phyloP scores from a whole-genome alignment of 2,113 vertebrate genomes.

The Gymnobelideus leadbeateri region DNA sequence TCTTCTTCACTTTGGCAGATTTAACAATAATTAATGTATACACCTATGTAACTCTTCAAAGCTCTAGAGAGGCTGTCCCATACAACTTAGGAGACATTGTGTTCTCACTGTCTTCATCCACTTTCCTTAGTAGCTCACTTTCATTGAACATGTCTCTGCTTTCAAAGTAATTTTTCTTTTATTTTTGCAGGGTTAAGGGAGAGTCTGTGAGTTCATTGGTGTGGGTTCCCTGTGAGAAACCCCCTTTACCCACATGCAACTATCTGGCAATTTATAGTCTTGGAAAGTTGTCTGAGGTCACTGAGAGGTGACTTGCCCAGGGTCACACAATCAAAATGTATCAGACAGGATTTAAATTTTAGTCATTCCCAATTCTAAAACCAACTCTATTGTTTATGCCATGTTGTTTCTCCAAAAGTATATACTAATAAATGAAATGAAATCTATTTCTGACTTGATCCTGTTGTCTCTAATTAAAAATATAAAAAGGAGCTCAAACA shows the following conservation, averaged over 20 bases:
- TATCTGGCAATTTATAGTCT: not conserved
- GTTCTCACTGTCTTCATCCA: not conserved
- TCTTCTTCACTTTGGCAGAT: not conserved
- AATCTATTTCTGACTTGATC: not conserved
- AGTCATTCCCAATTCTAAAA: not conserved
- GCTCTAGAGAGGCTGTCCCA: not conserved
- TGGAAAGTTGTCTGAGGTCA: not conserved
- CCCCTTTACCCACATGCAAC: not conserved
- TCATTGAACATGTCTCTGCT: not conserved
- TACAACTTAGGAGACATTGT: not conserved
- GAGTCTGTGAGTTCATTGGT: not conserved
- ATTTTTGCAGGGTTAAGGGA: not conserved
- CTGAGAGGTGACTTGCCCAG: not conserved
- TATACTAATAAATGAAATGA: not conserved
- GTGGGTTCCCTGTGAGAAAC: not conserved
- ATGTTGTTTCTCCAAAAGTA: not conserved
- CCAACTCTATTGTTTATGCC: not conserved
- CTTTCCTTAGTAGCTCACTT: not conserved
- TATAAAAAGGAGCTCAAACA: conserved; percentile 11
- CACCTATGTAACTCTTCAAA: not conserved
- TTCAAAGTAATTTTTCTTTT: not conserved
- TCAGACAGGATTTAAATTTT: not conserved
- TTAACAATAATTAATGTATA: not conserved
- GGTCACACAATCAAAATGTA: not conserved
- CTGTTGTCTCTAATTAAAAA: not conserved